These are phyloP conservation scores for Sebastolobus altivelis DNA, from an alignment of 2,797 vertebrate genomes.

Conservation along the genomic window DNA sequence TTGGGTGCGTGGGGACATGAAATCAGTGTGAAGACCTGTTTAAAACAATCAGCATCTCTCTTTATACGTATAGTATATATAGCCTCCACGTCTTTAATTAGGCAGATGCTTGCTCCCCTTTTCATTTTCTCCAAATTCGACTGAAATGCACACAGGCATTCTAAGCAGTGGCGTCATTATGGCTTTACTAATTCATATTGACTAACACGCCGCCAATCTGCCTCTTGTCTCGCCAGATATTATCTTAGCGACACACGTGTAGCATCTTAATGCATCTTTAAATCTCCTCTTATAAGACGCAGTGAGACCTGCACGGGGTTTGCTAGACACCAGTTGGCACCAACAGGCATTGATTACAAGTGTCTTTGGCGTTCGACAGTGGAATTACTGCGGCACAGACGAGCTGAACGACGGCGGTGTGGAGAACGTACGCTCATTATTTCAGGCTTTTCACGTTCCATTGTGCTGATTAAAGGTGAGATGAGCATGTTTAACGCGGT, in stretches of 20 bases:
- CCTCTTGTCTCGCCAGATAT: slow-evolving; percentile 65
- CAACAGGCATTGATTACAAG: slow-evolving; percentile 70
- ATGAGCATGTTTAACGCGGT: slow-evolving; percentile 71
- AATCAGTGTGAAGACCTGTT: neutral
- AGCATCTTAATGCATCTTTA: slow-evolving; percentile 70
- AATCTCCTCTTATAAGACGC: slow-evolving; percentile 49
- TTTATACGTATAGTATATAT: neutral
- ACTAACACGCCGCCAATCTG: slow-evolving; percentile 61
- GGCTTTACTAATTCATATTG: slow-evolving; percentile 70
- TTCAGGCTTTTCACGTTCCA: slow-evolving; percentile 58
- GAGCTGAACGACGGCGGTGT: slow-evolving; percentile 57
- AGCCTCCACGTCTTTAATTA: neutral
- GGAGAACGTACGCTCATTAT: slow-evolving; percentile 68
- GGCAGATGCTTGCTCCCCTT: slow-evolving; percentile 12
- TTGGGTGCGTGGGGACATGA: neutral
- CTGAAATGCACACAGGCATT: slow-evolving; percentile 42
- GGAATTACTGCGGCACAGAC: slow-evolving; percentile 62
- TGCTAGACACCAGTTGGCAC: slow-evolving; percentile 57
- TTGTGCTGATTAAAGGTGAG: slow-evolving; percentile 80
- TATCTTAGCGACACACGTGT: slow-evolving; percentile 64
- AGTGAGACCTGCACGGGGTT: slow-evolving; percentile 42
- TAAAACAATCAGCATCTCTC: neutral
- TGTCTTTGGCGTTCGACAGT: slow-evolving; percentile 55
- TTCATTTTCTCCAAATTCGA: slow-evolving; percentile 48
- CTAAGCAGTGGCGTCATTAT: slow-evolving; percentile 37